Evolutionary conservation across 1,140 invertebrate species (phyloP).

Genomic region (Aphidius ervi): DNA sequence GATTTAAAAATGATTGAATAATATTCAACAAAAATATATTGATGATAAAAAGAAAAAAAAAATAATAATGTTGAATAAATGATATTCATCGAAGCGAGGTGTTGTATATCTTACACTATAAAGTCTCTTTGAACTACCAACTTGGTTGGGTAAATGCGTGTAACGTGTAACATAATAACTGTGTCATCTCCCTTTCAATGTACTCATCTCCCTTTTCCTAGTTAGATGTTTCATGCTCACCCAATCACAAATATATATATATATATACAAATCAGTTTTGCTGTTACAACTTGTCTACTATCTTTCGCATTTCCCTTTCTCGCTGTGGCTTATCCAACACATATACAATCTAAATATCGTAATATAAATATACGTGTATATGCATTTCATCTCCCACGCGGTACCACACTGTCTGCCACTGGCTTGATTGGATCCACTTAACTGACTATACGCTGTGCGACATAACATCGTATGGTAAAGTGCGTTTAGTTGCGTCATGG

Average conservation of each 20-base stretch:
- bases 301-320: constrained; percentile 22
- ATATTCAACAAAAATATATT: neutral
- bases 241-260: neutral
- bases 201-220: constrained; percentile 8
- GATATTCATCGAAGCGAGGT: constrained; percentile 16
- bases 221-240: constrained; percentile 3
- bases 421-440: constrained; percentile 53
- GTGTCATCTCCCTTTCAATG: constrained; percentile 23
- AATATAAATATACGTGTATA: too few species aligned
- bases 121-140: constrained; percentile 20
- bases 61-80: neutral
- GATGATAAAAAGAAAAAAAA: neutral
- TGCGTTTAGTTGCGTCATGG: constrained; percentile 27
- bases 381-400: constrained; percentile 23
- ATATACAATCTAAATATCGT: constrained; percentile 1
- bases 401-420: constrained; percentile 33
- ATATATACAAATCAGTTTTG: constrained; percentile 15
- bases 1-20: constrained; percentile 18
- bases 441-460: constrained; percentile 40
- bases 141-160: constrained; percentile 18
- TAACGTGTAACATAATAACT: constrained; percentile 32
- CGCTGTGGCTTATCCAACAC: constrained; percentile 8
- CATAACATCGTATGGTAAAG: constrained; percentile 48
- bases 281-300: constrained; percentile 16
- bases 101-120: constrained; percentile 3